phyloP scores from a whole-genome alignment of 2,888 invertebrate genomes.

The Acanthosepion lycidas region DNA sequence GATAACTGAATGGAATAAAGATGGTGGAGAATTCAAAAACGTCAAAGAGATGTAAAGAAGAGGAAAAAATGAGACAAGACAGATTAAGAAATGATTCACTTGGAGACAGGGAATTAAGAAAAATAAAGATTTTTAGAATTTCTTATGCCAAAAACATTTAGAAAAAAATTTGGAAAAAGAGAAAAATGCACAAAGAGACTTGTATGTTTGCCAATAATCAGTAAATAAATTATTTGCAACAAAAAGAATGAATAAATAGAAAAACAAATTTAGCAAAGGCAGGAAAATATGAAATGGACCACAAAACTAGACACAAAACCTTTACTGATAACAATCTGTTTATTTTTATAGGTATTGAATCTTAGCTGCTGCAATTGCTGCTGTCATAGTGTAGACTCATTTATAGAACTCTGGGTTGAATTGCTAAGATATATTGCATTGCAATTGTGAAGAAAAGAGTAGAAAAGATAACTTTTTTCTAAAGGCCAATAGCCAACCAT shows the following conservation, averaged over 20 bases:
- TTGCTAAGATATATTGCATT: conserved; percentile 33
- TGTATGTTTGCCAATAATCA: background rate
- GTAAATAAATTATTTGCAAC: background rate
- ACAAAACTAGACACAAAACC: background rate
- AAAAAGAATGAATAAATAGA: background rate
- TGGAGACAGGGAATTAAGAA: no score
- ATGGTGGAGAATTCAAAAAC: no score
- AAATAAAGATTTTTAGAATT: background rate
- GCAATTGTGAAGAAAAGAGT: background rate
- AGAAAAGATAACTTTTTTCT: background rate
- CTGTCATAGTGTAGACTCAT: background rate
- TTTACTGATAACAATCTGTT: background rate
- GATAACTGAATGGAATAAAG: no score
- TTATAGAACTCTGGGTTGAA: conserved; percentile 33
- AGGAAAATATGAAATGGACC: background rate
- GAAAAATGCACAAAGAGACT: background rate
- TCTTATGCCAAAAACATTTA: background rate
- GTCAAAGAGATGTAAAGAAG: no score
- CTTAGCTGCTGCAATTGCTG: background rate
- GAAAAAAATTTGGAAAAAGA: background rate
- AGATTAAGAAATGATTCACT: no score
- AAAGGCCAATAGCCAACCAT: background rate
- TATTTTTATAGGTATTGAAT: background rate
- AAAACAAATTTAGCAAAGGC: background rate
- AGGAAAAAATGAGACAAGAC: no score